Conservation (phyloP, 1,140 invertebrate species). For the Bombus affinis region DNA sequence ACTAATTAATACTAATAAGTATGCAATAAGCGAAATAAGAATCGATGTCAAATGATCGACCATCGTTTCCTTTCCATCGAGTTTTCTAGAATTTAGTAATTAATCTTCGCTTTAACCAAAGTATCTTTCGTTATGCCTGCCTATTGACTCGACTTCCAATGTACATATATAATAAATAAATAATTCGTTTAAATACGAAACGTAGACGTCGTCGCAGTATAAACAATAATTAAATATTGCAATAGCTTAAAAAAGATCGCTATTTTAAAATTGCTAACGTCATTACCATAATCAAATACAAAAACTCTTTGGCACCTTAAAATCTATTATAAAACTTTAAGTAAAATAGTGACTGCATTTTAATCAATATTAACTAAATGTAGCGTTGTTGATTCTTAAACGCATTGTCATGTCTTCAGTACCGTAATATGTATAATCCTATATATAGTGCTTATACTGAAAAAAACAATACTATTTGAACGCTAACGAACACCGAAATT, state of each 20-base stretch:
- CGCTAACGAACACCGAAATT: slow-evolving; percentile 28
- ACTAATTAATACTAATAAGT: slow-evolving; percentile 43
- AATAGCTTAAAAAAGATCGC: slow-evolving; percentile 16
- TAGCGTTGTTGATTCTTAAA: slow-evolving; percentile 19
- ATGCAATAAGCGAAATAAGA: slow-evolving; percentile 23
- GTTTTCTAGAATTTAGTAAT: background rate
- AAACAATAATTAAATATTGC: slow-evolving; percentile 44
- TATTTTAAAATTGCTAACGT: slow-evolving; percentile 21
- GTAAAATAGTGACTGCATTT: slow-evolving; percentile 2
- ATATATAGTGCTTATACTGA: slow-evolving; percentile 18
- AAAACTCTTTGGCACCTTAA: slow-evolving; percentile 42
- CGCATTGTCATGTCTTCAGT: slow-evolving; percentile 6
- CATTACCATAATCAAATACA: slow-evolving; percentile 21
- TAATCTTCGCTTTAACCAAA: slow-evolving; percentile 19
- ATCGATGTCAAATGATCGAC: background rate
- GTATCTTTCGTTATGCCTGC: background rate
- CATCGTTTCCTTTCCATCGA: background rate
- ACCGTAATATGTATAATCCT: slow-evolving; percentile 22
- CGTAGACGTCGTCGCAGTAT: background rate
- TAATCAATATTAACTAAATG: slow-evolving; percentile 4
- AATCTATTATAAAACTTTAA: slow-evolving; percentile 38
- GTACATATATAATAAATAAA: slow-evolving; percentile 48
- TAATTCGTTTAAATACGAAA: slow-evolving; percentile 38
- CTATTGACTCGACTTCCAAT: background rate
- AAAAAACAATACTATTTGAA: slow-evolving; percentile 37